Base-by-base conservation (phyloP, 2,113 vertebrate genomes). In the Carassius carassius region DNA sequence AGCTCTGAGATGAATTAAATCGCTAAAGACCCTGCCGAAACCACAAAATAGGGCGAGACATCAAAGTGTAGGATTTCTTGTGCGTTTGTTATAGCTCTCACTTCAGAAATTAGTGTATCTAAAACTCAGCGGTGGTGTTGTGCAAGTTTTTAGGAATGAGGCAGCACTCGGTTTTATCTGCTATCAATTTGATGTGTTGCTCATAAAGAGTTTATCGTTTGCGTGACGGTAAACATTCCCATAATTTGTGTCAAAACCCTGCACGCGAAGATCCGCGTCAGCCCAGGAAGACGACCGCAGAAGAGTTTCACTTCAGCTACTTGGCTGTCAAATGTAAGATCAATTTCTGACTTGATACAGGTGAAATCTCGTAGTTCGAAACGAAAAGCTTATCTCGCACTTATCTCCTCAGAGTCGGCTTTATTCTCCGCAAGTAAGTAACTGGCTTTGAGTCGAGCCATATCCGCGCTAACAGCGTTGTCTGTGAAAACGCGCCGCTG, bases 1-100 rank as follows among this genome's bases (percentile, higher is more conserved):
- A 89, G 82, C 44, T 82, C 81, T 63, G 82, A 87, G 84, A 89
- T 85, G 89, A 89, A 89, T 86, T 87, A 87, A 81, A 77, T 79
- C 83, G 75, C 85, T 81, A 86, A 85, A 86, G 80, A 85, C 84
- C 78, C 78, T 77, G 65, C 83, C 75, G 51, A 85, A 87, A 88
- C 80, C 85, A 84, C 65, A 86, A 86, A 87, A 87, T 79, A 87
- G 67, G 81, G 63, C 70, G 32, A 82, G 70, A 56, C 82, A 83
- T 88, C 82, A 87, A 88, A 90, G 78, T 73, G 23, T 44, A 44
- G 44, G 78, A 49, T 78, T 82, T 70, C 82, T 88, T 67, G 47
- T 78, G 81, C 78, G 49, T 85, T 85, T 67, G 23, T 79, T 44
- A 79, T 81, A 13, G 44, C 49, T 62, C 85, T 84, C n/a, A 9